Evolutionary conservation across 2,888 invertebrate genomes (phyloP).

Genomic region (Campaea margaritaria): DNA sequence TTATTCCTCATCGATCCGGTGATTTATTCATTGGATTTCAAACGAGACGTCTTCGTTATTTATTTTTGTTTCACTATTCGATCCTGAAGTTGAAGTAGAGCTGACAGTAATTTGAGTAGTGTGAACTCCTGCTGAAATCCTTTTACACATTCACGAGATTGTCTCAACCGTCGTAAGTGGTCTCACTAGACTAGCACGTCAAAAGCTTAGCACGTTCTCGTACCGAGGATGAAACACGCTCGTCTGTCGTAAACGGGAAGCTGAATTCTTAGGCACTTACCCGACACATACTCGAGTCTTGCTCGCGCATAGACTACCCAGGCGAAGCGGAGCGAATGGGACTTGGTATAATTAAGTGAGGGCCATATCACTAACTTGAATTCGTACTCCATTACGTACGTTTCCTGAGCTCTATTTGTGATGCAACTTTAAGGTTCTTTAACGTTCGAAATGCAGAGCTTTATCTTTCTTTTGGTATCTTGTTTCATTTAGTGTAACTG

Average conservation of each 20-base stretch:
- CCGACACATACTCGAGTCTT: constrained; percentile 54
- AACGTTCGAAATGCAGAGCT: constrained; percentile 15
- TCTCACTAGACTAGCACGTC: constrained; percentile 40
- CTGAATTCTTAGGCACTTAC: constrained; percentile 54
- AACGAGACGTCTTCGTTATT: constrained; percentile 2
- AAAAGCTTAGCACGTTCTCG: constrained; percentile 41
- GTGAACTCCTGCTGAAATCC: constrained; percentile 7
- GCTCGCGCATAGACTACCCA: constrained; percentile 53
- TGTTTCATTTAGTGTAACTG: neutral
- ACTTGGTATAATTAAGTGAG: constrained; percentile 61
- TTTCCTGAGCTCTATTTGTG: constrained; percentile 19
- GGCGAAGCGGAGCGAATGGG: constrained; percentile 44
- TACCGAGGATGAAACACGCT: constrained; percentile 44
- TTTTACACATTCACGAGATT: constrained; percentile 26
- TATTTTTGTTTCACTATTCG: constrained; percentile 11
- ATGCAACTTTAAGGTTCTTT: constrained; percentile 14
- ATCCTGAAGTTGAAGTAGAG: neutral
- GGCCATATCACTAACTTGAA: constrained; percentile 58
- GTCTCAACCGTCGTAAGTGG: constrained; percentile 31
- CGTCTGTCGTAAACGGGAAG: constrained; percentile 52
- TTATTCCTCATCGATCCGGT: constrained; percentile 12
- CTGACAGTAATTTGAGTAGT: constrained; percentile 10
- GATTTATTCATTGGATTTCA: constrained; percentile 22
- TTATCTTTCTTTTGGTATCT: constrained; percentile 2
- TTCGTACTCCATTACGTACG: constrained; percentile 44